Evolutionary conservation across 2,113 vertebrate species (phyloP).

Genomic region (Semnornis frantzii): DNA sequence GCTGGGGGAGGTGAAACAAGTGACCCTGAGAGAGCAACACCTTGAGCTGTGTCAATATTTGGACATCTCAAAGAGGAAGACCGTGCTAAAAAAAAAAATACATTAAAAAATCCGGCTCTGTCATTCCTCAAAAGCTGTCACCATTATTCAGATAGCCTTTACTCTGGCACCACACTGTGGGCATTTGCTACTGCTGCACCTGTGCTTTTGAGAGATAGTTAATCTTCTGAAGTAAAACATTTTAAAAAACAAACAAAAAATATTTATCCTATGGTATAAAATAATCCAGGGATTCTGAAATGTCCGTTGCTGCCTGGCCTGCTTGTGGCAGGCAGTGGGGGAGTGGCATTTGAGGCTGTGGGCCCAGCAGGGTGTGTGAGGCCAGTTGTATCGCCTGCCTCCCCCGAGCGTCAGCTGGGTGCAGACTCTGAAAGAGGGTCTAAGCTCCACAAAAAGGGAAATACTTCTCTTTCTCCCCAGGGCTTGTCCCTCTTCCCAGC

Average conservation of each 20-base stretch:
- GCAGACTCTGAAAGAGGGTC: rapidly evolving
- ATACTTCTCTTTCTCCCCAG: too few relatives aligned
- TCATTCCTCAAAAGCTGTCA: not conserved
- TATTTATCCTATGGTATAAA: not conserved
- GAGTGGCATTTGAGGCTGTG: rapidly evolving
- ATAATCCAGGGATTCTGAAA: not conserved
- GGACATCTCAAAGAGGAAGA: not conserved
- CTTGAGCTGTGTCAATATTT: not conserved
- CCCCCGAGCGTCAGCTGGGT: rapidly evolving
- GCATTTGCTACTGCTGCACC: not conserved
- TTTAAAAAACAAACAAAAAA: not conserved
- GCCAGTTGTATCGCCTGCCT: rapidly evolving
- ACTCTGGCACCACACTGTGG: conserved; percentile 63
- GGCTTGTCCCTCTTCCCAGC: rapidly evolving
- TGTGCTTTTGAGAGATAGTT: not conserved
- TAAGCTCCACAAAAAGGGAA: not conserved
- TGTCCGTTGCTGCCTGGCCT: not conserved
- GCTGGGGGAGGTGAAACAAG: not conserved
- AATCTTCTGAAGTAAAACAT: not conserved
- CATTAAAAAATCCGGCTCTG: rapidly evolving
- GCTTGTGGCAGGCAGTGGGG: not conserved
- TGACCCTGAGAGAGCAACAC: not conserved
- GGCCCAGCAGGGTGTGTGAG: not conserved
- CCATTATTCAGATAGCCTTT: not conserved
- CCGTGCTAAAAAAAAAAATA: not conserved